Conservation (phyloP, 2,888 invertebrate species). For the Teleogryllus oceanicus region DNA sequence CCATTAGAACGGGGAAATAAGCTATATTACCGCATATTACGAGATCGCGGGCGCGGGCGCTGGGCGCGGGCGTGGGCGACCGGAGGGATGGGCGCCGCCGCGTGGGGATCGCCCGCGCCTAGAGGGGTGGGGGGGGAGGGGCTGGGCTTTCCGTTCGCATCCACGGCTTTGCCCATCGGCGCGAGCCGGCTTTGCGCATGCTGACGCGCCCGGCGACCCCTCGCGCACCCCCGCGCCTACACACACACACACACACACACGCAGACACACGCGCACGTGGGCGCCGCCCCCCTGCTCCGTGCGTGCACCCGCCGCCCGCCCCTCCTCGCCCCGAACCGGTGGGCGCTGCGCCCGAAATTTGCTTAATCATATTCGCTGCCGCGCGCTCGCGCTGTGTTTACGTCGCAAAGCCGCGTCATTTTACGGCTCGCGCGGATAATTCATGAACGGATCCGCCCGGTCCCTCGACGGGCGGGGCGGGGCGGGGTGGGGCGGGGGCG, state of each 20-base stretch:
- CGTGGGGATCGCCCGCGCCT: background rate
- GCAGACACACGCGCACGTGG: no score
- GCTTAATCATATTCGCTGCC: background rate
- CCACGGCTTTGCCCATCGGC: background rate
- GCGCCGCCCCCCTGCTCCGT: background rate
- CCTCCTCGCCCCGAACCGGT: background rate
- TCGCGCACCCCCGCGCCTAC: background rate
- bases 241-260: background rate
- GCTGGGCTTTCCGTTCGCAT: background rate
- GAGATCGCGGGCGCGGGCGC: background rate
- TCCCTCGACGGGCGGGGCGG: background rate
- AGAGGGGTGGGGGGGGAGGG: background rate
- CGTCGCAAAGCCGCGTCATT: background rate
- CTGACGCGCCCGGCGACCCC: background rate
- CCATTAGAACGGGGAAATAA: no score
- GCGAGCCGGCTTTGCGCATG: background rate
- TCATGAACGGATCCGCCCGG: constrained; percentile 4
- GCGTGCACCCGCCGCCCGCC: background rate
- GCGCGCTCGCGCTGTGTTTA: background rate
- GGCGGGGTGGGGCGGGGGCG: background rate
- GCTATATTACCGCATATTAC: no score
- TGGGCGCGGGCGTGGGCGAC: background rate
- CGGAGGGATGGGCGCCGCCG: background rate
- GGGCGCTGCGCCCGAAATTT: background rate
- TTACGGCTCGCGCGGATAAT: background rate